Base-by-base conservation (phyloP, 2,888 invertebrate species). In the Heliconius charithonia region DNA sequence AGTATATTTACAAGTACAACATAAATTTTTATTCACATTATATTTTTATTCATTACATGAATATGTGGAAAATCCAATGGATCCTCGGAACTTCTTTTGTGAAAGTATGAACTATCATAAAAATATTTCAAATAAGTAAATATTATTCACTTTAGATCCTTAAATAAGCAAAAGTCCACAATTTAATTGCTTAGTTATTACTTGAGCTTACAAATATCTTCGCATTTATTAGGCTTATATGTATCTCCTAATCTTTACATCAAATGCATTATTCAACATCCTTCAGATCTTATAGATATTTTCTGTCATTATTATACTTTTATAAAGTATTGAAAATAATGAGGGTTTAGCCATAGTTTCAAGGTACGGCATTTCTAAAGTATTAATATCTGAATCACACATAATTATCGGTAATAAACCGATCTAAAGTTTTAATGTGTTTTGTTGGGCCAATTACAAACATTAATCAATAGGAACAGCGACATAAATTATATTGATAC, bases 401-500 rank as follows among this genome's bases (percentile, higher is more conserved):
- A 81, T 83, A 81, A 83, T 83, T 83, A 83, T 79, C 69, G 75
- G 78, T 81, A 83, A 83, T 83, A 82, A 82, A 79, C 80, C 76
- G 80, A 79, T 80, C 80, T 77, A 82, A 82, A 77, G 80, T 77
- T 78, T 84, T 83, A 83, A 83, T 83, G 81, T 83, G 83, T 86
- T 86, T 88, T 87, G 87, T 63, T 45, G 84, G 85, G 86, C 86
- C 89, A 90, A 91, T 92, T 90, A 91, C 89, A 88, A 72, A 90
- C 92, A 92, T 93, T 92, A 93, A 94, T 94, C 93, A 91, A 87
- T 86, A 85, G 88, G 87, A 90, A 88, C 91, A 90, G 89, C 88
- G 90, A 91, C 91, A 93, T 94, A 94, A 94, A 93, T 94, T 91
- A 93, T 90, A 87, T 90, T 90, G 91, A 92, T 93, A 93, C 89